phyloP scores from a whole-genome alignment of 2,888 invertebrate genomes.

The Papilio protenor region DNA sequence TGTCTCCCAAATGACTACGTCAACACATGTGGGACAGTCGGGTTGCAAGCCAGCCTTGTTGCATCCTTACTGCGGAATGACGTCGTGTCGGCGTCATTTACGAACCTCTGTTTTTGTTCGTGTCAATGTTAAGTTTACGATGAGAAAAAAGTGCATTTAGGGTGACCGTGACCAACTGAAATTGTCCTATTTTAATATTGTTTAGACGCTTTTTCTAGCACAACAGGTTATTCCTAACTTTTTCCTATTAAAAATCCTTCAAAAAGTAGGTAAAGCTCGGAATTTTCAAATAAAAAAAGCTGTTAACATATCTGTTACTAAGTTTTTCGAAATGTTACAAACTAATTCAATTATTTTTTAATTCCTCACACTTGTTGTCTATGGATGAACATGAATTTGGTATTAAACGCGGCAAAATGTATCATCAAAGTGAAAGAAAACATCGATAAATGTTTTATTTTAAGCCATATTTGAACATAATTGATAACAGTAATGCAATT shows the following conservation, averaged over 20 bases:
- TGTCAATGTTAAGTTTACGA: conserved; percentile 39
- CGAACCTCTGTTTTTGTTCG: conserved; percentile 38
- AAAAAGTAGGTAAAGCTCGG: not conserved
- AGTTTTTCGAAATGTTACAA: not conserved
- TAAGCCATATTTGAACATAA: conserved; percentile 1
- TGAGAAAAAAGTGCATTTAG: conserved; percentile 32
- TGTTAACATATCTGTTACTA: not conserved
- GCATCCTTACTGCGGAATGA: not conserved
- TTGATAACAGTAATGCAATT: not conserved
- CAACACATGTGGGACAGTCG: conserved; percentile 34
- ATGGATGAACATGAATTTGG: not conserved
- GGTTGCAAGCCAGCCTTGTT: not conserved
- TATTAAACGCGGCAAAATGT: conserved; percentile 7
- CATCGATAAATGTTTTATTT: not conserved
- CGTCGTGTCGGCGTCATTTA: conserved; percentile 11
- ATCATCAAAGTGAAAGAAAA: conserved; percentile 26
- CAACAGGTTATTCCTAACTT: too few relatives aligned
- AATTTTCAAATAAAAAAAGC: not conserved
- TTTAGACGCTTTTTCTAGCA: not conserved
- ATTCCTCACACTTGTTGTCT: not conserved
- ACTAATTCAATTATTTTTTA: conserved; percentile 11
- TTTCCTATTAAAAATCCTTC: not conserved
- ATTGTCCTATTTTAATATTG: not conserved
- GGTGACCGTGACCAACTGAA: conserved; percentile 25
- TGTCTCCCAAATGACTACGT: conserved; percentile 40